Base-by-base conservation (phyloP, 1,140 invertebrate species). In the Drosophila equinoxialis region DNA sequence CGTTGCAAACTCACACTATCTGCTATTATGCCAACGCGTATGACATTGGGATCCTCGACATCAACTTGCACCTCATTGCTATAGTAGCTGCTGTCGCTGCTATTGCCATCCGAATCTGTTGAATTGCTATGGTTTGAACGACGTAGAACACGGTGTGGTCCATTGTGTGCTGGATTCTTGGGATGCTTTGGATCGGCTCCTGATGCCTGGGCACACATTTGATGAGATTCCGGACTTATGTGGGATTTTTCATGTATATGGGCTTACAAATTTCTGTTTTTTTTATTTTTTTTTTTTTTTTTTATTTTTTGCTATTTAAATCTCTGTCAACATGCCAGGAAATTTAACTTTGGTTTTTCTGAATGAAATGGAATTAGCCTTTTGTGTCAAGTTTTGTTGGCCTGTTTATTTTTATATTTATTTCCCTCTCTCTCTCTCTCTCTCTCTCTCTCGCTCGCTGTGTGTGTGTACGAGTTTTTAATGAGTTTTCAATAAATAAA, bases 401-500 rank as follows among this genome's bases (percentile, higher is more conserved):
- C n/a, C 23, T 33, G 14, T 14, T 57, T 30, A 57, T 30, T 58
- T 58, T 14, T 58, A 17, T 30, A 35, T 35, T 58, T 58, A 10
- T 17, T 20, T 23, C 30, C 30, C 30, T 30, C 6, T 30, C 30
- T 5, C 26, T 30, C 26, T 30, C 2, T 26, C 26, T 26, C 26
- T 17, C 14, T 20, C 14, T 20, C 14, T 20, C 14, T 20, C 10
- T 20, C 0, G 23, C 2, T 54, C 0, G 23, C 2, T 54, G 51
- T 69, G 64, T 63, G 67, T 76, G 73, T 80, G 70, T 78, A 75
- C 63, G 76, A 72, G 63, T 81, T 85, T 81, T 86, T 81, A 86
- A 86, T 85, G 74, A 85, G 81, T 85, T 85, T 85, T 68, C 79
- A 85, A 81, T 86, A 81, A 85, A 81, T 86, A 81, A 74, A 51